phyloP scores from a whole-genome alignment of 2,797 vertebrate species.

The Hippocampus kuda region DNA sequence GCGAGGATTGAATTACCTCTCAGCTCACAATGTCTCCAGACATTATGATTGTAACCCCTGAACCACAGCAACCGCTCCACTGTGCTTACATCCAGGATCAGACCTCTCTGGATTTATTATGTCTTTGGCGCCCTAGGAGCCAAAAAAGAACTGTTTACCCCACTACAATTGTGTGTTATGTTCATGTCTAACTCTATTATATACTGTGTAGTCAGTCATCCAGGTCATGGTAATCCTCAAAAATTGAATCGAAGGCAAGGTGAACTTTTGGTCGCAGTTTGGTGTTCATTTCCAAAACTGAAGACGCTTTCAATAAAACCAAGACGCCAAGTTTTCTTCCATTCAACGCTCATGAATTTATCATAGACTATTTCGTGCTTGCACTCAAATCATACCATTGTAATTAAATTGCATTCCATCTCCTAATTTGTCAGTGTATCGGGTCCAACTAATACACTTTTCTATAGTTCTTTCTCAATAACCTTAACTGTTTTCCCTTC shows the following conservation, averaged over 20 bases:
- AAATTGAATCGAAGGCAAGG: neutral
- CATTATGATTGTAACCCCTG: conserved; percentile 42
- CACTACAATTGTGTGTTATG: conserved; percentile 37
- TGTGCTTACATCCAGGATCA: conserved; percentile 35
- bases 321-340: neutral
- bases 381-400: conserved; percentile 3
- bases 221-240: neutral
- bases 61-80: conserved; percentile 52
- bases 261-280: neutral
- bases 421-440: conserved; percentile 35
- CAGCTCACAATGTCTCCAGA: conserved; percentile 40
- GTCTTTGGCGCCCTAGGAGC: conserved; percentile 29
- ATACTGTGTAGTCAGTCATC: conserved; percentile 16
- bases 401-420: conserved; percentile 43
- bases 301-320: neutral
- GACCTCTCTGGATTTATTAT: conserved; percentile 34
- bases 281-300: neutral
- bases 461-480: conserved; percentile 35
- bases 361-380: neutral
- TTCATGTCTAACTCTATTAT: conserved; percentile 18
- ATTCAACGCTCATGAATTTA: neutral
- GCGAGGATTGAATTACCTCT: conserved; percentile 53
- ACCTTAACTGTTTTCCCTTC: conserved; percentile 27
- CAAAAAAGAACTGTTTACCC: conserved; percentile 32
- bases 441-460: conserved; percentile 37